Conservation (phyloP, 2,113 vertebrate genomes). For the Brachionichthys hirsutus region DNA sequence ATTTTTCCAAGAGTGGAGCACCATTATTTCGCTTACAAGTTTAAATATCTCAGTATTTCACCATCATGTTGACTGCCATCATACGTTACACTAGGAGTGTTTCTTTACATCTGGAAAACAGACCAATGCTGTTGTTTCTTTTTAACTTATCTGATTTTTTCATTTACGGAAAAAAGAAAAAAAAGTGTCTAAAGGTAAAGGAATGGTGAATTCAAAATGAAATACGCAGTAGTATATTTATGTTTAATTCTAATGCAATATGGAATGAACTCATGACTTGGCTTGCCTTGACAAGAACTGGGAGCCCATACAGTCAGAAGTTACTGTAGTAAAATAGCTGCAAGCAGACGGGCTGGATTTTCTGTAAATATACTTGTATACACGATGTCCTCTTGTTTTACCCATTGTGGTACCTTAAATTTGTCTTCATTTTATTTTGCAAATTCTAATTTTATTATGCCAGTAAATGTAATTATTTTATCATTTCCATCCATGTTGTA, state of each 20-base stretch:
- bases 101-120: constrained; percentile 81
- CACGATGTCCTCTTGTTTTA: constrained; percentile 83
- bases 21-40: constrained; percentile 81
- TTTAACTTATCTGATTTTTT: constrained; percentile 72
- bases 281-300: constrained; percentile 67
- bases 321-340: constrained; percentile 79
- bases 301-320: constrained; percentile 63
- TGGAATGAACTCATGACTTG: constrained; percentile 61
- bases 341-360: constrained; percentile 82
- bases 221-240: constrained; percentile 70
- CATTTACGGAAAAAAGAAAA: constrained; percentile 57
- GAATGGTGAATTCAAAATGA: constrained; percentile 64
- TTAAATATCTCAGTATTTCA: constrained; percentile 88
- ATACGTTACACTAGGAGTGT: constrained; percentile 80
- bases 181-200: constrained; percentile 44
- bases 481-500: constrained; percentile 84
- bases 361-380: constrained; percentile 92
- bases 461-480: constrained; percentile 81
- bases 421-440: constrained; percentile 83
- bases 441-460: constrained; percentile 79
- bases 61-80: constrained; percentile 85
- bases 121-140: constrained; percentile 59
- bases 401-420: constrained; percentile 88
- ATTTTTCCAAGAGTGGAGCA: constrained; percentile 77
- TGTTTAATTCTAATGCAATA: constrained; percentile 81